Base-by-base conservation (phyloP, 2,797 vertebrate species). In the Amazonetta brasiliensis region DNA sequence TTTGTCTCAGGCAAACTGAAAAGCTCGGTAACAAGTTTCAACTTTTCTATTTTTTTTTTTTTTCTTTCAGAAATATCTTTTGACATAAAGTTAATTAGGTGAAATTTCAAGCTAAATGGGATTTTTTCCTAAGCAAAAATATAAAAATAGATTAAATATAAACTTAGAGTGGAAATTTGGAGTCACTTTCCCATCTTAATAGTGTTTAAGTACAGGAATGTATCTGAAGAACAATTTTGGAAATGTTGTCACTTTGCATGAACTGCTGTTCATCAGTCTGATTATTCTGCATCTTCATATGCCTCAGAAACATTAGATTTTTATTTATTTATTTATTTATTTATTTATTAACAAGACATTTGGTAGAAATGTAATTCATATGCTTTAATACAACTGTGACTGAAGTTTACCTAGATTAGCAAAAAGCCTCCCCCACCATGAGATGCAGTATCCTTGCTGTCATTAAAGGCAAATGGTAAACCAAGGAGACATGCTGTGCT, bases 81-180 rank as follows among this genome's bases (percentile, higher is more conserved):
- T 79, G 64, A 87, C 39, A 58, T 77, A 67, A 92, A 74, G 43
- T 56, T 86, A 84, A 92, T 87, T 84, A 91, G 58, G 68, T 95
- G 80, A 92, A 91, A 89, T 95, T 89, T 87, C 41, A 91, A 82
- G 33, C 26, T 81, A 82, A 89, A 71, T 67, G 31, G n/a, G 6
- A 28, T 58, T 55, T 86, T 60, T 63, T 37, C 31, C 28, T 55
- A 28, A 82, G 52, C 55, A 91, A 92, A 96, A 84, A 79, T 74
- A 71, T 50, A 82, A 90, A 95, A 94, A 87, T 93, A 93, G 75
- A 74, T 91, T 43, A 80, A 94, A 81, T 92, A 48, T 71, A 58
- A 89, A 17, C 62, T 85, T 93, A 59, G 48, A 86, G 81, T 74
- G 43, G 56, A 90, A 93, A 87, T 82, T 89, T 91, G 55, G 71